Percentiles rank a stretch among this genome's conserved stretches.
phyloP scores from a whole-genome alignment of 2,888 invertebrate species.

The Drosophila pullipes region DNA sequence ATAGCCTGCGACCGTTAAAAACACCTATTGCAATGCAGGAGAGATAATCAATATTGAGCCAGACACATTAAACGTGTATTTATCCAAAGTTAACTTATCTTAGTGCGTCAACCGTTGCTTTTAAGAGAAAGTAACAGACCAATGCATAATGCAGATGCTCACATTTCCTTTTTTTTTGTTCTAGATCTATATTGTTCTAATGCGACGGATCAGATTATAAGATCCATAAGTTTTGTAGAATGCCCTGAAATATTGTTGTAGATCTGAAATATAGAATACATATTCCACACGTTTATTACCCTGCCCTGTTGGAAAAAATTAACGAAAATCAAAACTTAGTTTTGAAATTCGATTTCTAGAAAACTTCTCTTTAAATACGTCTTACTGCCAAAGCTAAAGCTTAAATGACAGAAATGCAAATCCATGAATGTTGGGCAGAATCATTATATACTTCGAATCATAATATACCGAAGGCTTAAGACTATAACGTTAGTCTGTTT shows the following conservation, averaged over 20 bases:
- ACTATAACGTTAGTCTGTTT: background rate
- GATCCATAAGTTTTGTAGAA: background rate
- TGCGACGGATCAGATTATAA: background rate
- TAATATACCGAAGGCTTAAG: background rate
- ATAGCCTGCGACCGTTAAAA: background rate
- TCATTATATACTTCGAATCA: background rate
- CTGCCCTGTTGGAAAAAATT: background rate
- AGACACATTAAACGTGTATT: background rate
- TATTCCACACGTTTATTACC: background rate
- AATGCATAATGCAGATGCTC: background rate
- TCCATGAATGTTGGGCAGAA: background rate
- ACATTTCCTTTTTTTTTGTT: background rate
- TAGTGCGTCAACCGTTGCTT: background rate
- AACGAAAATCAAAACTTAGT: background rate
- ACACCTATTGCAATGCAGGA: background rate
- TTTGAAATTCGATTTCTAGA: background rate
- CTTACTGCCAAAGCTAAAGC: background rate
- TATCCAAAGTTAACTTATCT: background rate
- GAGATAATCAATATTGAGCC: slow-evolving; percentile 4
- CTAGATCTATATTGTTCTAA: background rate
- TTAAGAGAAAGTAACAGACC: background rate
- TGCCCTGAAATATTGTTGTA: too few species aligned
- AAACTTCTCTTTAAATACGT: background rate
- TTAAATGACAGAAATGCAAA: background rate
- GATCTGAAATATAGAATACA: too few species aligned